phyloP scores from a whole-genome alignment of 2,113 vertebrate genomes.

The Neotoma lepida region DNA sequence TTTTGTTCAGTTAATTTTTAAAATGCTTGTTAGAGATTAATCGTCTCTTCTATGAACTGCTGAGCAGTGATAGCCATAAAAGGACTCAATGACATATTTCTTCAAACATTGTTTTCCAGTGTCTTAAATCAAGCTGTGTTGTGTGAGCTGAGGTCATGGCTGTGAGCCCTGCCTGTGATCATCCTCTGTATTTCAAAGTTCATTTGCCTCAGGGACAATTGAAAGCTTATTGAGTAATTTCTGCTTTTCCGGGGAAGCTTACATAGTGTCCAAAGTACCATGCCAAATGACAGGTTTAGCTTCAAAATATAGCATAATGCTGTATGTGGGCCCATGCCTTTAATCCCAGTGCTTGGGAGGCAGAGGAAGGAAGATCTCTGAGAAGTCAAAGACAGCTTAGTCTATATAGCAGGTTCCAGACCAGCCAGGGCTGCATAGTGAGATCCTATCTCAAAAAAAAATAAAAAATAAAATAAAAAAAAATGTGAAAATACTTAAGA shows the following conservation, averaged over 20 bases:
- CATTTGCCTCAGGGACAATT: neutral
- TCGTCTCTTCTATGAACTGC: neutral
- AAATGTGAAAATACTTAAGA: constrained; percentile 17
- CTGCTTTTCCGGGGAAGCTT: constrained; percentile 46
- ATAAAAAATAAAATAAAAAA: neutral
- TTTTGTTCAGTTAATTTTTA: neutral
- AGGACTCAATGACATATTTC: neutral
- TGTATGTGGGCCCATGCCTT: neutral
- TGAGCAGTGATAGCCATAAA: neutral
- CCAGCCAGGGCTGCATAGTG: neutral
- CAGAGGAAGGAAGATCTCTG: neutral
- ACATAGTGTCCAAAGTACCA: neutral
- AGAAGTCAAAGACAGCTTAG: neutral
- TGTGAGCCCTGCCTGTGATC: neutral
- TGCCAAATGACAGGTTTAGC: neutral
- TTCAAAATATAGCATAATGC: neutral
- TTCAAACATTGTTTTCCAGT: neutral
- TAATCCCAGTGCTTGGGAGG: neutral
- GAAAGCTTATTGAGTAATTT: neutral
- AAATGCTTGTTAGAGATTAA: neutral
- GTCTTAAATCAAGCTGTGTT: neutral
- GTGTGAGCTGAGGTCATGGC: neutral
- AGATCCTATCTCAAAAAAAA: neutral
- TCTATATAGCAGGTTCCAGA: neutral
- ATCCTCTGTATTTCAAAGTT: constrained; percentile 5